phyloP scores from a whole-genome alignment of 2,888 invertebrate genomes.

The Hipparchia sbordonii region DNA sequence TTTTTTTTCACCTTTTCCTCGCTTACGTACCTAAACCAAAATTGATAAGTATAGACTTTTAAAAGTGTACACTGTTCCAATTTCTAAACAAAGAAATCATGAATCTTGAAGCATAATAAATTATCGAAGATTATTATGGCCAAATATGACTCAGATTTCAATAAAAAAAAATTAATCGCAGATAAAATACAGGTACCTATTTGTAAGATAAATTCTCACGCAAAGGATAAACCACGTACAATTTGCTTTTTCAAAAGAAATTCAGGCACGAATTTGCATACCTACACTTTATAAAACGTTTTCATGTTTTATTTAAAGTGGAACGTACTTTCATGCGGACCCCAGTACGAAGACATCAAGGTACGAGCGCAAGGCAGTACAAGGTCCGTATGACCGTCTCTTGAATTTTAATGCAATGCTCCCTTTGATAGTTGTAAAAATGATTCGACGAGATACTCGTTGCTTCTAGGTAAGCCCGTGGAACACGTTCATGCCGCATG shows the following conservation, averaged over 20 bases:
- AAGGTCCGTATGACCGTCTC: slow-evolving; percentile 70
- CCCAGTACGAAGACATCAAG: slow-evolving; percentile 50
- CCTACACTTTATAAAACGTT: slow-evolving; percentile 56
- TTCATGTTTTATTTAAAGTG: slow-evolving; percentile 61
- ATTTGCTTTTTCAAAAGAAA: slow-evolving; percentile 21
- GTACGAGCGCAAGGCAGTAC: slow-evolving; percentile 54
- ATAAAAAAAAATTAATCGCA: no score
- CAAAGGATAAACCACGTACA: slow-evolving; percentile 13
- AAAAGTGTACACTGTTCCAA: no score
- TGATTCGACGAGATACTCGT: slow-evolving; percentile 60
- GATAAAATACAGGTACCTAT: neutral
- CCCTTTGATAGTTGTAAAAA: slow-evolving; percentile 77
- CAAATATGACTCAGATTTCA: no score
- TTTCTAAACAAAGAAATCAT: no score
- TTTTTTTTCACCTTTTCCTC: no score
- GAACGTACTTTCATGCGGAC: slow-evolving; percentile 51
- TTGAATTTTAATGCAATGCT: slow-evolving; percentile 75
- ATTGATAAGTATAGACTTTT: no score
- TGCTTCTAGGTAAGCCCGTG: slow-evolving; percentile 42
- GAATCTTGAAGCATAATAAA: no score
- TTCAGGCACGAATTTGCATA: slow-evolving; percentile 42
- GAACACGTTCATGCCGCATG: slow-evolving; percentile 44
- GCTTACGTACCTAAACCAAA: no score
- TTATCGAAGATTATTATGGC: no score
- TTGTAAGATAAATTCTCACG: slow-evolving; percentile 7